Base-by-base conservation (phyloP, 2,113 vertebrate species). In the Stegastes partitus region DNA sequence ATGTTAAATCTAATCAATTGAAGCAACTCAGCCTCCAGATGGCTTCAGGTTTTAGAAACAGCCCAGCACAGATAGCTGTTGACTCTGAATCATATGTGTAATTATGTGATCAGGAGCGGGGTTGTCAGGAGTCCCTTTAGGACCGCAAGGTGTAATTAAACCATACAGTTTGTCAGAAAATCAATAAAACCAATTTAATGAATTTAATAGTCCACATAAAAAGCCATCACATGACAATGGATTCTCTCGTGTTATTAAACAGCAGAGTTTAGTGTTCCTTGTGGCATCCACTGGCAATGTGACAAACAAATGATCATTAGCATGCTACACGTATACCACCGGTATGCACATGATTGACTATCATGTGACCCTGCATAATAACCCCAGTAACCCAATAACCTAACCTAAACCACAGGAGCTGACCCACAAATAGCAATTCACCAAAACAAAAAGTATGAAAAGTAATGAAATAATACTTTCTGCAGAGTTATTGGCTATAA, bases 111-210 rank as follows among this genome's bases (percentile, higher is more conserved):
- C 68, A 75, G 31, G 9, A 34, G 31, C 31, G 8, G 31, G 31
- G 31, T 9, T 34, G 31, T 34, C 31, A 34, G 50, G 16, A 11
- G 65, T 55, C 71, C 71, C 74, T 62, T 81, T 68, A 49, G 18
- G 65, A 59, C n/a, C 14, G 7, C 19, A 51, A 74, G 16, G 11
- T 75, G 58, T 70, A 66, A 88, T 83, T 82, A 84, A 79, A 82
- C 56, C 8, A 55, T 63, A 61, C 57, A 72, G 12, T 81, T 37
- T 69, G 69, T 77, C 84, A 84, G 61, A 70, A 81, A 84, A 85
- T 89, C 88, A 84, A 88, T 87, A 69, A 79, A 78, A 77, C 23
- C 77, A 74, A 82, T 85, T 83, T 53, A 81, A 54, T 42, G 18
- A 74, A 82, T 85, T 83, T 53, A 81, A 54, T 34, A n/a, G 56